Base-by-base conservation (phyloP, 2,113 vertebrate genomes). In the Aramus guarauna region DNA sequence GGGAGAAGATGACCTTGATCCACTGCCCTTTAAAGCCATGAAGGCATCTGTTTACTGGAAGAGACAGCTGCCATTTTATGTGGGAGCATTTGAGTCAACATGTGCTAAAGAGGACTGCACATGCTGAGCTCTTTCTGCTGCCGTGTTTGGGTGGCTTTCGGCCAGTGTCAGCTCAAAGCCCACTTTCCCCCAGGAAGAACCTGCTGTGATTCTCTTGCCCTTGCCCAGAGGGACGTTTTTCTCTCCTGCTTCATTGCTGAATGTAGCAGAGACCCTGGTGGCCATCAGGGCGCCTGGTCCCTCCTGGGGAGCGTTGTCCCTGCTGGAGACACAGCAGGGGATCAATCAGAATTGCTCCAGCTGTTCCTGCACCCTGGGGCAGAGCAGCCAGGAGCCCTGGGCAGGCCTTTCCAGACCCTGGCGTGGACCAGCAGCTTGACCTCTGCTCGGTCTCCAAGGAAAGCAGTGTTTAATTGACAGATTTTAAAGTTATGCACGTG, bases 41-140 rank as follows among this genome's bases (percentile, higher is more conserved):
- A 78, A 78, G 68, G 27, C 95, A 91, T 86, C 92, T 92, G 76
- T 64, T 74, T 68, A 8, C 72, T 80, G 88, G 59, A 88, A 88
- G 64, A 93, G 79, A 88, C 90, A 93, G 90, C 94, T 96, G 95
- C 85, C 79, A 78, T 92, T 88, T 86, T 73, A 36, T 45, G 64
- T 86, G 59, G 88, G 75, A 91, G 75, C 72, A 43, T 41, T 63
- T 34, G 79, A 86, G 55, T 67, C 68, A 60, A 68, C 52, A 19
- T 1, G 5, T 86, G 82, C 52, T 80, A 23, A 23, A 81, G 86
- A 81, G 67, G 47, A 29, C 76, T 53, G 55, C 71, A 69, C 45
- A 22, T 27, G 48, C 55, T 83, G 85, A 74, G 88, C 90, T 75
- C 66, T 84, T 67, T 67, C 82, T 81, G 64, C 43, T 91, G 71